Conservation (phyloP, 2,113 vertebrate species). For the Coptodon bakossiorum region DNA sequence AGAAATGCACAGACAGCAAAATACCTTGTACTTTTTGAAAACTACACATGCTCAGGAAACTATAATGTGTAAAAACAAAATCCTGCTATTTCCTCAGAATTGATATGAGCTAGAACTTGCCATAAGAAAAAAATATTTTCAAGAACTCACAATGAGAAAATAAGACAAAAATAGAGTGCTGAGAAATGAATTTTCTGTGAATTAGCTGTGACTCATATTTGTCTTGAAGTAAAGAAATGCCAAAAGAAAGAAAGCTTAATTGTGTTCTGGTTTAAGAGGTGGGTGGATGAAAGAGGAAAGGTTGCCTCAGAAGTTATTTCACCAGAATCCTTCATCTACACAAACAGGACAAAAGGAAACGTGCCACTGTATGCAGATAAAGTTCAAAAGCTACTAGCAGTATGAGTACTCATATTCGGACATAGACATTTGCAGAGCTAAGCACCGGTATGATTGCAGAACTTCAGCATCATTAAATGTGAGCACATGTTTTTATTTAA, state of each 20-base stretch:
- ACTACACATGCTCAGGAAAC: neutral
- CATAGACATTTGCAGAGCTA: neutral
- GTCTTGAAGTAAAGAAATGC: neutral
- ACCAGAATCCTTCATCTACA: neutral
- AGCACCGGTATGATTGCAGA: neutral
- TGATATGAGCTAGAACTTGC: neutral
- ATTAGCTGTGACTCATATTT: neutral
- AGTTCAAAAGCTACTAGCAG: neutral
- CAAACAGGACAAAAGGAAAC: neutral
- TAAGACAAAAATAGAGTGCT: neutral
- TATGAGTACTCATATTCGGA: neutral
- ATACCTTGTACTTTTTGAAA: neutral
- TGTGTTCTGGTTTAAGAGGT: neutral
- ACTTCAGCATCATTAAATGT: neutral
- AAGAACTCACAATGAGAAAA: neutral
- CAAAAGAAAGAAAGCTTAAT: neutral
- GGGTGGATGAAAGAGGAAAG: neutral
- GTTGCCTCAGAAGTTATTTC: neutral
- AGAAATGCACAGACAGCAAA: fast-evolving
- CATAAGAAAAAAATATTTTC: neutral
- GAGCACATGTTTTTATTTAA: neutral
- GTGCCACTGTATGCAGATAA: neutral
- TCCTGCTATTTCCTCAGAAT: neutral
- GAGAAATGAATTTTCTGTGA: neutral
- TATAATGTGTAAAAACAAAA: neutral